Evolutionary conservation across 2,113 vertebrate genomes (phyloP).

Genomic region (Rhynchomys soricoides): DNA sequence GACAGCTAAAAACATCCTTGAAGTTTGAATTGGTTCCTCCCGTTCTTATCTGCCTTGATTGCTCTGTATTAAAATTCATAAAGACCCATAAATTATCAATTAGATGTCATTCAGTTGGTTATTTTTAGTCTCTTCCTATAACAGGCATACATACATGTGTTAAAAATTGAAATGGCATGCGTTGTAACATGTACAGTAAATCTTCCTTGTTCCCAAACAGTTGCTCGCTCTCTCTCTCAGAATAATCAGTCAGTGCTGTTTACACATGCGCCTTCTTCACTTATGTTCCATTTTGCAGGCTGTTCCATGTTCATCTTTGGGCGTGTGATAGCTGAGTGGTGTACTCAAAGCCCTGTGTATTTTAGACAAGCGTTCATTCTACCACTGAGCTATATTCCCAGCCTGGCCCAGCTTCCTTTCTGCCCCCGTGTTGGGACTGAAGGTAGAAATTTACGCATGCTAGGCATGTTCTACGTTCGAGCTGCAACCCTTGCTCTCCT

Average conservation of each 20-base stretch:
- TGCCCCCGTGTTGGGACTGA: not conserved
- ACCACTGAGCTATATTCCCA: not conserved
- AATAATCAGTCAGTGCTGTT: not conserved
- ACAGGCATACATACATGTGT: not conserved
- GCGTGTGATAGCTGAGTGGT: not conserved
- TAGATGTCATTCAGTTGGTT: conserved; percentile 9
- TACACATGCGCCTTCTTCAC: rapidly evolving
- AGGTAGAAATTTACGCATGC: not conserved
- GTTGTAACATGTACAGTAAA: not conserved
- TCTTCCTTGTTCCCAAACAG: not conserved
- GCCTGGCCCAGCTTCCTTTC: not conserved
- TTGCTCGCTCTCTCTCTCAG: not conserved
- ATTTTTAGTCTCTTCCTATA: conserved; percentile 6
- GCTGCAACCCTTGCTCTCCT: not conserved
- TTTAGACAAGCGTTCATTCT: not conserved
- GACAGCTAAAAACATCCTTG: not conserved
- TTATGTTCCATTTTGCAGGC: not conserved
- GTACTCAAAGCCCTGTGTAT: not conserved
- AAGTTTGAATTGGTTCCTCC: not conserved
- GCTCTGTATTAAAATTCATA: conserved; percentile 38
- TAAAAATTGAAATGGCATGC: not conserved
- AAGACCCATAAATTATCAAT: conserved; percentile 37
- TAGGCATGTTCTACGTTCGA: not conserved
- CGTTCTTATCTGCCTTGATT: not conserved
- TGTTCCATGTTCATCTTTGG: not conserved